A percentile compares a stretch with the other conserved stretches of the same genome.
Conservation (phyloP, 2,113 vertebrate genomes). For the Gavia stellata region DNA sequence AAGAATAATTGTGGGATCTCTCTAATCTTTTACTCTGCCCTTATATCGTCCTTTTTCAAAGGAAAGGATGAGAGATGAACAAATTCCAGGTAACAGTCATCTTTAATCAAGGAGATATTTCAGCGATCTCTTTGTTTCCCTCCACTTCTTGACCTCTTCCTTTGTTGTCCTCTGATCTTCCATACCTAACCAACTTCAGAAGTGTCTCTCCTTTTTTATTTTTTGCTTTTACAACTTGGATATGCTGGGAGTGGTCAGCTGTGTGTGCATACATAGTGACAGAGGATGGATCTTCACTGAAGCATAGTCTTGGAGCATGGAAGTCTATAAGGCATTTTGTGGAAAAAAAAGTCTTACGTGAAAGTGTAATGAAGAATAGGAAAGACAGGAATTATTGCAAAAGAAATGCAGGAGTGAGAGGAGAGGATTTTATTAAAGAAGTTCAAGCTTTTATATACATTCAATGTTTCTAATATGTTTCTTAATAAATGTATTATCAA, state of each 20-base stretch:
- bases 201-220: neutral
- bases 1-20: neutral
- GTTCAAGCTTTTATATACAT: constrained; percentile 74
- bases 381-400: constrained; percentile 36
- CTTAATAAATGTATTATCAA: constrained; percentile 65
- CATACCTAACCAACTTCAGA: neutral
- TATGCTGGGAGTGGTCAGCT: neutral
- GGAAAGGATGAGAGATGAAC: neutral
- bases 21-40: neutral
- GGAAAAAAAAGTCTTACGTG: neutral
- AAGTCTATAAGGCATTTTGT: neutral
- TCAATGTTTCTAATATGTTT: constrained; percentile 67
- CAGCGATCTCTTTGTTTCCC: neutral
- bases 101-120: neutral
- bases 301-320: neutral
- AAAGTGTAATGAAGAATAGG: neutral
- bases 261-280: neutral
- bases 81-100: neutral
- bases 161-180: neutral
- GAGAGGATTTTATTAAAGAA: constrained; percentile 51
- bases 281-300: neutral
- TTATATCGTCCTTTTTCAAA: neutral
- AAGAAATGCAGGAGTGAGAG: constrained; percentile 25
- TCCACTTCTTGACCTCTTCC: neutral
- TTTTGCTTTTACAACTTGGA: neutral